A percentile compares a stretch with the other conserved stretches of the same genome.
These are phyloP conservation scores for Accipiter virgatus DNA, from an alignment of 2,113 vertebrate genomes.

Conservation along the genomic window DNA sequence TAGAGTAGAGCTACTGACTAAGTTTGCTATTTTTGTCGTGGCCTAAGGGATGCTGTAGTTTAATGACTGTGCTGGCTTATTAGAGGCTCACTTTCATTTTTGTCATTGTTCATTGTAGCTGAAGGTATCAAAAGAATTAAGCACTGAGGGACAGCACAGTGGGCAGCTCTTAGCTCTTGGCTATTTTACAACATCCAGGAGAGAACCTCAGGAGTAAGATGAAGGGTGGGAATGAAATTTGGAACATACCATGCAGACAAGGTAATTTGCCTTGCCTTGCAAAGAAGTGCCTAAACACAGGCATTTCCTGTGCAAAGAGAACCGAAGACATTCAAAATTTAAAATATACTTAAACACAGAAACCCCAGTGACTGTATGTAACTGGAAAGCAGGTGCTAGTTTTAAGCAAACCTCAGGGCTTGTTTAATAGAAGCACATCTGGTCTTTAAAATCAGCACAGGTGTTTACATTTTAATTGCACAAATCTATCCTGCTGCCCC, in stretches of 20 bases:
- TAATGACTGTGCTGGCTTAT: background rate
- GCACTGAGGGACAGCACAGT: background rate
- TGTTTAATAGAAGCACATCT: constrained; percentile 45
- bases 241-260: background rate
- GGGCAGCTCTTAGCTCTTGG: background rate
- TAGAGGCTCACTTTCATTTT: background rate
- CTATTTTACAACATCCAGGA: background rate
- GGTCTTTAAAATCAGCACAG: constrained; percentile 30
- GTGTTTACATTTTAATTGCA: constrained; percentile 38
- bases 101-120: background rate
- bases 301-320: background rate
- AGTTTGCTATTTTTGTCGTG: background rate
- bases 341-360: background rate
- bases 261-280: background rate
- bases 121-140: background rate
- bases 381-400: background rate
- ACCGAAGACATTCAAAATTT: background rate
- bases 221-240: background rate
- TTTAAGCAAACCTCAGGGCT: constrained; percentile 40
- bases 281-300: background rate
- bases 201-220: background rate
- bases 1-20: background rate
- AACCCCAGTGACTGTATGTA: background rate
- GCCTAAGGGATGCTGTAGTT: background rate
- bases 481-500: background rate